A percentile compares a stretch with the other conserved stretches of the same genome.
phyloP scores from a whole-genome alignment of 2,888 invertebrate species.

The Patella depressa region DNA sequence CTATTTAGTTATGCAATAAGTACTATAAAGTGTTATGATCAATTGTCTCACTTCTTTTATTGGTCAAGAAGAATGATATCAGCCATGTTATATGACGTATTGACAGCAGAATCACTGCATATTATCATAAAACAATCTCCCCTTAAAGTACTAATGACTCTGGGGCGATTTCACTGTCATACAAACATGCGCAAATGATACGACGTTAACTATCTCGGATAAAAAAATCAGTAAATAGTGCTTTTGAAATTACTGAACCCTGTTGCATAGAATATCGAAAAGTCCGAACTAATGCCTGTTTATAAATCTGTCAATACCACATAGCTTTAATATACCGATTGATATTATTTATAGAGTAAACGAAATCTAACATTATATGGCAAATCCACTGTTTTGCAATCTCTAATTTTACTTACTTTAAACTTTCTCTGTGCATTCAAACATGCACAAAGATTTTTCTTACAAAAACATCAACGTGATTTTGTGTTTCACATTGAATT shows the following conservation, averaged over 20 bases:
- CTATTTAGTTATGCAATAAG: slow-evolving; percentile 24
- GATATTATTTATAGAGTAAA: not conserved
- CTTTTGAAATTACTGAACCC: not conserved
- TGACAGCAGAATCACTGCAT: not conserved
- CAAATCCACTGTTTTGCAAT: not conserved
- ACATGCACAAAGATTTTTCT: too few relatives aligned
- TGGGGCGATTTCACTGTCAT: too few relatives aligned
- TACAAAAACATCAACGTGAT: too few relatives aligned
- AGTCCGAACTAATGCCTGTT: not conserved
- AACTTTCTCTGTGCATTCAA: too few relatives aligned
- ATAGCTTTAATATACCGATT: not conserved
- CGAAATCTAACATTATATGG: not conserved
- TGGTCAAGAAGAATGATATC: not conserved
- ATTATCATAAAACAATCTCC: not conserved
- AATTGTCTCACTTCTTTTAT: slow-evolving; percentile 28
- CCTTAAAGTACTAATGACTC: not conserved
- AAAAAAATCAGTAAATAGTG: too few relatives aligned
- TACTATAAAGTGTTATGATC: slow-evolving; percentile 36
- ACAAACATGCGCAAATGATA: too few relatives aligned
- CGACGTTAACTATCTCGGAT: too few relatives aligned
- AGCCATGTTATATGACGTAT: not conserved
- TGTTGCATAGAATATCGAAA: not conserved
- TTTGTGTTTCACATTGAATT: too few relatives aligned
- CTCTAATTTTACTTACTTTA: too few relatives aligned
- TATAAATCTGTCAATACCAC: not conserved